Conservation (phyloP, 2,113 vertebrate genomes). For the Marmota monax region DNA sequence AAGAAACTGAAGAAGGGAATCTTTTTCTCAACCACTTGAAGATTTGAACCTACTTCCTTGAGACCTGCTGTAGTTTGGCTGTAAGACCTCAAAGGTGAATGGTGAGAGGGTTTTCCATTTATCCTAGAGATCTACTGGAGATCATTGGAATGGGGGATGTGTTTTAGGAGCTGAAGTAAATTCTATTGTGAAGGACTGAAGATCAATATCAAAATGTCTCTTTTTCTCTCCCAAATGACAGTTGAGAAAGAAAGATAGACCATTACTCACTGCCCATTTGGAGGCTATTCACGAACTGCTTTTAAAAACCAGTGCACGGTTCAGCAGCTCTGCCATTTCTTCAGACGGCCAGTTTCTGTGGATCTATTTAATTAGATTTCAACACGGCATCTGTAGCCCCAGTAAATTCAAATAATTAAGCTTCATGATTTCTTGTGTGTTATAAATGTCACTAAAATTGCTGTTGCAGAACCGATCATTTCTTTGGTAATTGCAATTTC, state of each 20-base stretch:
- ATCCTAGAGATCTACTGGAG: background rate
- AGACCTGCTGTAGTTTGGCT: background rate
- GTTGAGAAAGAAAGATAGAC: slow-evolving; percentile 71
- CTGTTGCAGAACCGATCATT: slow-evolving; percentile 86
- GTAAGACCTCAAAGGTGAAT: background rate
- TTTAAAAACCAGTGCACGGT: slow-evolving; percentile 76
- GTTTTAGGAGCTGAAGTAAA: slow-evolving; percentile 72
- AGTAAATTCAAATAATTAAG: slow-evolving; percentile 88
- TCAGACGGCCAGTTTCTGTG: slow-evolving; percentile 79
- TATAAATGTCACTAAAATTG: slow-evolving; percentile 87
- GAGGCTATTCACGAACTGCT: slow-evolving; percentile 79
- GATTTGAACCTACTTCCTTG: background rate
- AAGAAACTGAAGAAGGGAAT: slow-evolving; percentile 8
- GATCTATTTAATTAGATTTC: slow-evolving; percentile 88
- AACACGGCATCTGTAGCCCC: slow-evolving; percentile 82
- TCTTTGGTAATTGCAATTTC: slow-evolving; percentile 87
- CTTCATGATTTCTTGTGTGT: slow-evolving; percentile 86
- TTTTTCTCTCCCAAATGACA: background rate
- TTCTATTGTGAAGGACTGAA: slow-evolving; percentile 69
- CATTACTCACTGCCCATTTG: slow-evolving; percentile 77
- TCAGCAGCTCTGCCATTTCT: slow-evolving; percentile 80
- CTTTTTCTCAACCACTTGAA: background rate
- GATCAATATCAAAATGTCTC: slow-evolving; percentile 62
- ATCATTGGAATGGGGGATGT: slow-evolving; percentile 43
- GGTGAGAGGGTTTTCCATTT: background rate